Base-by-base conservation (phyloP, 2,888 invertebrate genomes). In the Eubasilissa splendida region DNA sequence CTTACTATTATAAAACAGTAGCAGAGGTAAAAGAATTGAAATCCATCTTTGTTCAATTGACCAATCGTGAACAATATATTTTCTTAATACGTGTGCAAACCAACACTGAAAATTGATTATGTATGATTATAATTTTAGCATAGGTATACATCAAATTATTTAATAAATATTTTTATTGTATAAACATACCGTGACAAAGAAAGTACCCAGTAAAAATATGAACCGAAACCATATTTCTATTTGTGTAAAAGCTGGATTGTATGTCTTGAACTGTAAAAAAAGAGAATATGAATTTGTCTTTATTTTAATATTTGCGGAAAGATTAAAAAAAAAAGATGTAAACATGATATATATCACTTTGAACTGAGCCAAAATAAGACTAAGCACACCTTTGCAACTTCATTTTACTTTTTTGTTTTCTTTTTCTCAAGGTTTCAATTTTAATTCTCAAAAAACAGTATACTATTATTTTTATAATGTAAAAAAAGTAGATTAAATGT, bases 31-130 rank as follows among this genome's bases (percentile, higher is more conserved):
- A 77, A 99, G 91, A 59, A 96, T 89, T 0, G 97, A 95, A 88
- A 98, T 93, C 99, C 99, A 99, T 88, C 96, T 97, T 87, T 99
- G 99, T 88, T 99, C 99, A 85, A 98, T 97, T 0, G 98, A 97
- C 99, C 98, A 99, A 88, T 98, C 97, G 85, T 94, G 93, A 65
- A 96, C 91, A 0, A 96, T 93, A 88, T 96, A 99, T 87, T 95
- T 96, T 85, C 97, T 91, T 84, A 99, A 90, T 0, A 95, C 93
- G 88, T 97, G 96, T 58, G 96, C 96, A 88, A 97, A 98, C 95
- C 97, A 96, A 87, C 97, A 97, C 99, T 99, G 89, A 68, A 68
- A 68, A 53, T 50, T 52, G 14, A 42, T 33, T 12, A n/a, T 66
- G 7, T 42, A 70, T 54, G 31, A 14, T 68, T 50, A 7, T 42